phyloP scores from a whole-genome alignment of 2,797 vertebrate species.

The Monodelphis domestica region DNA sequence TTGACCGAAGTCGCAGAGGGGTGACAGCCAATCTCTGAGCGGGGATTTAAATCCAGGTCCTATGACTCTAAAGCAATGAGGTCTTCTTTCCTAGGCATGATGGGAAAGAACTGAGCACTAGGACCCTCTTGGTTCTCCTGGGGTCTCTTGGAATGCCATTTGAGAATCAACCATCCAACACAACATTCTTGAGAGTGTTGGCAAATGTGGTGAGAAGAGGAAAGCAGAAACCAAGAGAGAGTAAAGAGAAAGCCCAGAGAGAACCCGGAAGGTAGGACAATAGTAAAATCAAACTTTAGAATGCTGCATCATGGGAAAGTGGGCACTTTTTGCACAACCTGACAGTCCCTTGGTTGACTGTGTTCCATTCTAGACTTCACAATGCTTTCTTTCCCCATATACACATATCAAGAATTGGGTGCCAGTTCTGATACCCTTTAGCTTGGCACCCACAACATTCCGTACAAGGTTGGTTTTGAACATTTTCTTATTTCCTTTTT shows the following conservation, averaged over 20 bases:
- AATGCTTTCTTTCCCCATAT: background rate
- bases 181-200: slow-evolving; percentile 24
- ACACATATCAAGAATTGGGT: background rate
- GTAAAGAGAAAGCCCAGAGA: background rate
- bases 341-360: background rate
- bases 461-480: background rate
- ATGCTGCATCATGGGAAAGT: background rate
- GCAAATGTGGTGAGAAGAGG: background rate
- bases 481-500: background rate
- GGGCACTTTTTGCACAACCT: background rate
- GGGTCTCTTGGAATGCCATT: background rate
- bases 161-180: background rate
- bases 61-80: background rate
- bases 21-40: background rate
- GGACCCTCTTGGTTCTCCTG: background rate
- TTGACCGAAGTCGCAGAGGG: background rate
- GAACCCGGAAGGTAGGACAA: background rate
- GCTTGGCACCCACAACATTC: background rate
- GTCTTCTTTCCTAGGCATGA: background rate
- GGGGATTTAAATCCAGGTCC: background rate
- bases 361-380: background rate
- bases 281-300: too few species aligned
- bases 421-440: background rate
- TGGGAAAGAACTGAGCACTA: background rate
- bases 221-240: background rate